Percentiles rank a stretch among this genome's conserved stretches.
Evolutionary conservation across 2,888 invertebrate species (phyloP).

Genomic region (Anarsia innoxiella): DNA sequence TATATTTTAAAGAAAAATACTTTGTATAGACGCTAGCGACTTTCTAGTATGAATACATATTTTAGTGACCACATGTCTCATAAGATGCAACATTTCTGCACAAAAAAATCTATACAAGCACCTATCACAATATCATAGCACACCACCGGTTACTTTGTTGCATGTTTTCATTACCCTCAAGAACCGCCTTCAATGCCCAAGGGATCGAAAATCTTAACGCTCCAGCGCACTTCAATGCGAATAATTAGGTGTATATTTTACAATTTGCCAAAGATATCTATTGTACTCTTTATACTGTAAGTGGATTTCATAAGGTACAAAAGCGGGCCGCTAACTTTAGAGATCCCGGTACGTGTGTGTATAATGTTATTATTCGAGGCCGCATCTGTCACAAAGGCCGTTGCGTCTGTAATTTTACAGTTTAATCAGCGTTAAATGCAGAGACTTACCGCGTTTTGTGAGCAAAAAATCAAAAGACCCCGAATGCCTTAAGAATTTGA

Average conservation of each 20-base stretch:
- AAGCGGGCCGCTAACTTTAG: conserved; percentile 52
- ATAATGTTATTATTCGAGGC: conserved; percentile 70
- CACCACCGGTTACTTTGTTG: conserved; percentile 43
- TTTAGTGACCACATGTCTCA: no score
- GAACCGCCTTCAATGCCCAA: conserved; percentile 50
- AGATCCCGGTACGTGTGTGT: conserved; percentile 47
- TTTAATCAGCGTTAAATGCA: conserved; percentile 75
- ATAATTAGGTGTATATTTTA: conserved; percentile 73
- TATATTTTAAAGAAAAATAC: no score
- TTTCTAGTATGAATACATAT: no score
- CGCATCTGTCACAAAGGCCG: conserved; percentile 71
- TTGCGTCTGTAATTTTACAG: conserved; percentile 72
- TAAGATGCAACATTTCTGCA: no score
- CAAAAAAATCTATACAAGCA: conserved; percentile 30
- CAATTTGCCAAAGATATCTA: conserved; percentile 69
- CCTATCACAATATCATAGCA: conserved; percentile 42
- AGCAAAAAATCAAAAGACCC: conserved; percentile 46
- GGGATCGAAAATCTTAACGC: conserved; percentile 53
- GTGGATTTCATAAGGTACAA: conserved; percentile 64
- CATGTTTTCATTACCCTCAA: conserved; percentile 69
- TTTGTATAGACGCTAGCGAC: no score
- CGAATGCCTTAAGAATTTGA: conserved; percentile 48
- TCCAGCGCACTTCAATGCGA: conserved; percentile 55
- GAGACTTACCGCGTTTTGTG: conserved; percentile 51
- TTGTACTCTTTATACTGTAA: conserved; percentile 64